Evolutionary conservation across 2,888 invertebrate genomes (phyloP), one percentile per base, ranked within the genome.

Genomic region (Mechanitis mazaeus): DNA sequence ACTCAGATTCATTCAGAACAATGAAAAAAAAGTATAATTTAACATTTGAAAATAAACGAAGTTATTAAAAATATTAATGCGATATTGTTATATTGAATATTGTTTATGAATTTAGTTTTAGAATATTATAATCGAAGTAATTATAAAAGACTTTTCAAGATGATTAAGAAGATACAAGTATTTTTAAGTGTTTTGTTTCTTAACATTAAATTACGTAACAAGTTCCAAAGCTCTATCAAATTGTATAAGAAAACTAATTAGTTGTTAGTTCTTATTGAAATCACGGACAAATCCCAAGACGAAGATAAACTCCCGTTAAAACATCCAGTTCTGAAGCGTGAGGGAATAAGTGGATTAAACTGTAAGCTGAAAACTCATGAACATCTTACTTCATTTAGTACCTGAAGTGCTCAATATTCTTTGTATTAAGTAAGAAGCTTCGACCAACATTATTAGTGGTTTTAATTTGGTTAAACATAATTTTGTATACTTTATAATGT

Each of bases 331-430:
- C 84, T 79, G 75, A 73, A 75, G 65, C 73, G 82, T 77, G 78
- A 75, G 68, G 74, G 80, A 84, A 81, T 83, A 81, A 83, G 78
- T 81, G 80, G 81, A 86, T 86, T 85, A 84, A 76, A 77, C 79
- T 75, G 75, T 72, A 76, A 76, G 72, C 75, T 72, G 61, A 72
- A 74, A 71, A 74, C 71, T 70, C 68, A 57, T 66, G 72, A 67
- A 65, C 53, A 54, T 68, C 65, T 66, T 63, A 61, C 66, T 20
- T 20, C 20, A 20, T 69, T 69, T 63, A 63, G 55, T 64, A 64
- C 64, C 61, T 47, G 50, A 63, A 54, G 63, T 58, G 57, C 56
- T 59, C 58, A 58, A 59, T 56, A 55, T 20, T 55, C 50, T 50
- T 55, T 46, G 60, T 56, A 53, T 54, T 45, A 42, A 56, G 33